phyloP scores from a whole-genome alignment of 2,888 invertebrate genomes.

The Pseudoips prasinana region DNA sequence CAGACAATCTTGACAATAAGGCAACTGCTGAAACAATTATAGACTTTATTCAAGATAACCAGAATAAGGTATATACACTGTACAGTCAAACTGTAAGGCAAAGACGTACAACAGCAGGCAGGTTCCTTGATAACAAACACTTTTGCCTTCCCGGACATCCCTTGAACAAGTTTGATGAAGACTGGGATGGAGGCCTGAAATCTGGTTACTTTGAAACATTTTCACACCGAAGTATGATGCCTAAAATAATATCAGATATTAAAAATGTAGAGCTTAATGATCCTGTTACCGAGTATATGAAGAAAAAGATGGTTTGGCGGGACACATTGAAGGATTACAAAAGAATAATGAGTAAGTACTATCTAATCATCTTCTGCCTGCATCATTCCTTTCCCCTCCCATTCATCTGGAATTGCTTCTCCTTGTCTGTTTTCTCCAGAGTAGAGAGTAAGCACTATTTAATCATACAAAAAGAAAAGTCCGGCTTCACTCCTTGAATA shows the following conservation, averaged over 20 bases:
- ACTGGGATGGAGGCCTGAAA: constrained; percentile 64
- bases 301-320: constrained; percentile 55
- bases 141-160: constrained; percentile 51
- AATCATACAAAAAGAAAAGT: too few relatives aligned
- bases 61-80: constrained; percentile 44
- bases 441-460: too few relatives aligned
- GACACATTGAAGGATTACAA: constrained; percentile 21
- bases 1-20: constrained; percentile 48
- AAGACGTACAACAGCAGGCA: constrained; percentile 25
- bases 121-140: constrained; percentile 30
- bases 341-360: constrained; percentile 40
- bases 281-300: constrained; percentile 54
- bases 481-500: too few relatives aligned
- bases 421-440: too few relatives aligned
- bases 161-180: constrained; percentile 49
- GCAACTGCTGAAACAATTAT: constrained; percentile 52
- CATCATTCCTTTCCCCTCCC: too few relatives aligned
- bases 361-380: too few relatives aligned
- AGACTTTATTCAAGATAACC: constrained; percentile 41
- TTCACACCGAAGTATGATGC: constrained; percentile 54
- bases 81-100: constrained; percentile 48
- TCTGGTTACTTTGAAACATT: constrained; percentile 61
- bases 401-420: too few relatives aligned
- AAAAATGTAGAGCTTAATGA: constrained; percentile 47
- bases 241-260: constrained; percentile 54